phyloP scores from a whole-genome alignment of 2,888 invertebrate genomes.

The Bombylius major region DNA sequence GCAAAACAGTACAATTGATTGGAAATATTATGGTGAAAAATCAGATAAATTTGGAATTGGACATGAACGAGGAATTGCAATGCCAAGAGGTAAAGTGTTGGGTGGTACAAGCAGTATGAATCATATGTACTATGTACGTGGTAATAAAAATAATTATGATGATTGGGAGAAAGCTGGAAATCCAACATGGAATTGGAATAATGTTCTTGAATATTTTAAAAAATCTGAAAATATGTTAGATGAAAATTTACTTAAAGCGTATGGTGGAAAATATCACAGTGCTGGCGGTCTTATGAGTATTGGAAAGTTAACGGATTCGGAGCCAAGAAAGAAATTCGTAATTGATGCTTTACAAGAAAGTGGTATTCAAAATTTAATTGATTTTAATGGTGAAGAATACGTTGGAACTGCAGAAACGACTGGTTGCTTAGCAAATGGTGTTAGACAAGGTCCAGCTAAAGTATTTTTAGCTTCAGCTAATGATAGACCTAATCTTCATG shows the following conservation, averaged over 20 bases:
- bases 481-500: constrained; percentile 13
- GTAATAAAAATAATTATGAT: constrained; percentile 66
- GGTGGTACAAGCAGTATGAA: constrained; percentile 67
- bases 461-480: constrained; percentile 45
- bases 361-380: too few relatives aligned
- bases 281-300: constrained; percentile 59
- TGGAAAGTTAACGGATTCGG: too few relatives aligned
- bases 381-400: too few relatives aligned
- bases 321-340: too few relatives aligned
- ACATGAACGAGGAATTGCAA: constrained; percentile 21
- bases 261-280: constrained; percentile 51
- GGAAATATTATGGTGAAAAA: constrained; percentile 39
- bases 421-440: too few relatives aligned
- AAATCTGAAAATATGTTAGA: constrained; percentile 65
- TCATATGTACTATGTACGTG: constrained; percentile 72
- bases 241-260: constrained; percentile 51
- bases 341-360: too few relatives aligned
- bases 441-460: constrained; percentile 65
- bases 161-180: constrained; percentile 57
- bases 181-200: constrained; percentile 57
- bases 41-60: constrained; percentile 6
- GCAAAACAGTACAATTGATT: constrained; percentile 21
- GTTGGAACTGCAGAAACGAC: too few relatives aligned
- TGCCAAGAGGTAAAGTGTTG: constrained; percentile 59
- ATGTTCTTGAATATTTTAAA: constrained; percentile 61